A percentile compares a stretch with the other conserved stretches of the same genome.
Evolutionary conservation across 2,113 vertebrate species (phyloP).

Genomic region (Meleagris gallopavo): DNA sequence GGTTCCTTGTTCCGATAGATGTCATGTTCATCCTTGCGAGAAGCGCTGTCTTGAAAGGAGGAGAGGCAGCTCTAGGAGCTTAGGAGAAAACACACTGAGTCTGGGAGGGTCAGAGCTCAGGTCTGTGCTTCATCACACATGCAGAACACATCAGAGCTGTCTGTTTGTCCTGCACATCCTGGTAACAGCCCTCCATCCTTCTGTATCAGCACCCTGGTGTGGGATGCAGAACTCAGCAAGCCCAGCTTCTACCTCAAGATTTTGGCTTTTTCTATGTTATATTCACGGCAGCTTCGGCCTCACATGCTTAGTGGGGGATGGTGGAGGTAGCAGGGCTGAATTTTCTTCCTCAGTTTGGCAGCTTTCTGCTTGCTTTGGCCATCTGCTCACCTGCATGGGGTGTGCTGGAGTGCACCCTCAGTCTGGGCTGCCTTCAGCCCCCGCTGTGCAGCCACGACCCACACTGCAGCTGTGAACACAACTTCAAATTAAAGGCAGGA

Average conservation of each 20-base stretch:
- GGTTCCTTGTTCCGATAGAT: background rate
- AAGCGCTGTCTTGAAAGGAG: background rate
- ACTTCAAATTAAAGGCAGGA: background rate
- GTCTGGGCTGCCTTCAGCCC: background rate
- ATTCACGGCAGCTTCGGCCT: background rate
- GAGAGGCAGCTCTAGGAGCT: background rate
- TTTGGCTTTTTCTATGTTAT: background rate
- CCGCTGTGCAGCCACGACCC: rapidly evolving
- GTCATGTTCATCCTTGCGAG: background rate
- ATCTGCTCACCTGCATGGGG: background rate
- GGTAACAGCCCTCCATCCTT: background rate
- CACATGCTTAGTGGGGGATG: background rate
- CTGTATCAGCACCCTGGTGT: background rate
- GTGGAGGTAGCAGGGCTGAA: background rate
- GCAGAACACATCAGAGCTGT: background rate
- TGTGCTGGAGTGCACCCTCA: background rate
- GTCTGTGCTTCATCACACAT: background rate
- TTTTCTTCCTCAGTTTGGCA: background rate
- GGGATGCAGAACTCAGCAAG: background rate
- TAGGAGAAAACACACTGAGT: background rate
- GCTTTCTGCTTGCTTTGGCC: background rate
- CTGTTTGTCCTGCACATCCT: background rate
- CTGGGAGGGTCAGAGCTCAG: background rate
- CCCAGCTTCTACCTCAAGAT: background rate
- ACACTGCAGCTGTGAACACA: background rate